These are phyloP conservation scores for Hipparchia semele DNA, from an alignment of 2,888 invertebrate genomes.

Conservation along the genomic window DNA sequence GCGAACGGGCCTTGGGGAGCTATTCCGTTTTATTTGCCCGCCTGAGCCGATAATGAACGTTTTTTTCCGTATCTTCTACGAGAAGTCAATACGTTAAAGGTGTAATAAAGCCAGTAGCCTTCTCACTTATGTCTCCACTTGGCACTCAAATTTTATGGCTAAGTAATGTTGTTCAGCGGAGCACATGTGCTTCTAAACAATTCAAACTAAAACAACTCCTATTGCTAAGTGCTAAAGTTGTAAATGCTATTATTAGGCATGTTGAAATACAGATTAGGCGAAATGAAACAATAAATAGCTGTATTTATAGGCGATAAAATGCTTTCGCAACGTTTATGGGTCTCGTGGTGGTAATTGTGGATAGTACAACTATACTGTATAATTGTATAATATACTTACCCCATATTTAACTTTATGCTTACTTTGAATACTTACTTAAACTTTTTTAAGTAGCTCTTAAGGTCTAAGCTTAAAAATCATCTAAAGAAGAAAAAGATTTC, in stretches of 20 bases:
- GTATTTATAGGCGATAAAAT: slow-evolving; percentile 64
- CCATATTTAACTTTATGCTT: too few relatives aligned
- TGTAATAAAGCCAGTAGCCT: slow-evolving; percentile 66
- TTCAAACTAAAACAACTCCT: slow-evolving; percentile 45
- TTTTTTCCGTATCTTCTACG: slow-evolving; percentile 67
- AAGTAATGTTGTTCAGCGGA: slow-evolving; percentile 57
- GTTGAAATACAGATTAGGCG: slow-evolving; percentile 53
- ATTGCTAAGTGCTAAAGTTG: slow-evolving; percentile 41
- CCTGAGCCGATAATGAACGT: slow-evolving; percentile 76
- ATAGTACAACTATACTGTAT: background rate
- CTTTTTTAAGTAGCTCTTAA: too few relatives aligned
- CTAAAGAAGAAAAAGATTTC: background rate
- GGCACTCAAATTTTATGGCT: slow-evolving; percentile 59
- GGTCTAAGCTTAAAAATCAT: background rate
- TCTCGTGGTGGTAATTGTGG: slow-evolving; percentile 51
- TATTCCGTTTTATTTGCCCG: slow-evolving; percentile 75
- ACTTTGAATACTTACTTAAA: too few relatives aligned
- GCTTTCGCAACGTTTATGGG: slow-evolving; percentile 57
- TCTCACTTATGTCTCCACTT: slow-evolving; percentile 47
- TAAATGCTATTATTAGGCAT: slow-evolving; percentile 39
- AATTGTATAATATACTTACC: background rate
- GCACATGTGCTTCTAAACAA: slow-evolving; percentile 45
- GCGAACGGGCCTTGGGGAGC: slow-evolving; percentile 71
- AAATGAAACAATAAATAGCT: slow-evolving; percentile 61
- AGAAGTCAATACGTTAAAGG: slow-evolving; percentile 71